A percentile compares a stretch with the other conserved stretches of the same genome.
Evolutionary conservation across 2,888 invertebrate species (phyloP).

Genomic region (Cloeon dipterum): DNA sequence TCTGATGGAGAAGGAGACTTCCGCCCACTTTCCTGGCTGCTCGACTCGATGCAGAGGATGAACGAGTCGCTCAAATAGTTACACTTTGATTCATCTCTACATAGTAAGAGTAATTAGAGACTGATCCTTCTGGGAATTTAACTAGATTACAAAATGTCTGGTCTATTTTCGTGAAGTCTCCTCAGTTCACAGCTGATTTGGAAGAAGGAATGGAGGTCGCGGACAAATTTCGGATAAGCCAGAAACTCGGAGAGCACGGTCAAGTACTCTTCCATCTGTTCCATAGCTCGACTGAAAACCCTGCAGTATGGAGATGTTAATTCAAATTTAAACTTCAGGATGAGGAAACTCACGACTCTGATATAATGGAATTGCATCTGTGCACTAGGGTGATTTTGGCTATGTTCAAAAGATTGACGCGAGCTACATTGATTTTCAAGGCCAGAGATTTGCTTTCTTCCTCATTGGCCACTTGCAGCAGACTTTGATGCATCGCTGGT

Average conservation of each 20-base stretch:
- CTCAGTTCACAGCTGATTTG: too few species aligned
- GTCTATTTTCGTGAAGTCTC: too few species aligned
- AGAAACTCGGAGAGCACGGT: conserved; percentile 23
- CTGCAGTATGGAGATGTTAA: too few species aligned
- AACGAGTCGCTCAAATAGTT: conserved; percentile 29
- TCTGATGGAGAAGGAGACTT: not conserved
- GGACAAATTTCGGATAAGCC: conserved; percentile 31
- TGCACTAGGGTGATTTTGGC: not conserved
- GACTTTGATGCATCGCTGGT: conserved; percentile 39
- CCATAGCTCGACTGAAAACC: conserved; percentile 9
- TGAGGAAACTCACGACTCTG: too few species aligned
- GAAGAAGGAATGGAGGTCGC: conserved; percentile 41
- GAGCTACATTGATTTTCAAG: not conserved
- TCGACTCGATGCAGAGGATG: conserved; percentile 12
- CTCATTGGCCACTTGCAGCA: conserved; percentile 16
- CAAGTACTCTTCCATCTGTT: conserved; percentile 19
- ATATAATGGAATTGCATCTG: not conserved
- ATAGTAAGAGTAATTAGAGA: conserved; percentile 2
- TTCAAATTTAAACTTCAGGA: too few species aligned
- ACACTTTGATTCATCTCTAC: conserved; percentile 16
- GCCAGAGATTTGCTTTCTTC: conserved; percentile 1
- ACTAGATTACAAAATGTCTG: too few species aligned
- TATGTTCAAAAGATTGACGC: not conserved
- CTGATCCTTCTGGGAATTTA: not conserved
- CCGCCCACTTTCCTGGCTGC: conserved; percentile 8